Evolutionary conservation across 1,140 invertebrate genomes (phyloP).

Genomic region (Pomacea maculata): DNA sequence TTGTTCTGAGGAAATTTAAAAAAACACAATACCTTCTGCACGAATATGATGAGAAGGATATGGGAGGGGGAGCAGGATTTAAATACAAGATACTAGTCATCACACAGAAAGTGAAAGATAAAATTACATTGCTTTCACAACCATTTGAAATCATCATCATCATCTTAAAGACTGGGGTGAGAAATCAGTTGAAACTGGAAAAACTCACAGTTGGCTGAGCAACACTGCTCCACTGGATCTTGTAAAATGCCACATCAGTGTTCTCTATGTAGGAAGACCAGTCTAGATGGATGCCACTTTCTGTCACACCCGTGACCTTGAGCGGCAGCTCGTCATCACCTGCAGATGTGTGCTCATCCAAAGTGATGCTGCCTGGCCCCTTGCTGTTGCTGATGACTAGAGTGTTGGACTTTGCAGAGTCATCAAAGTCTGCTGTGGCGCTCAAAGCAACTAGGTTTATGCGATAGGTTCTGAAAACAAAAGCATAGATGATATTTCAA

Average conservation of each 20-base stretch:
- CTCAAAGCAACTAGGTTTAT: conserved; percentile 62
- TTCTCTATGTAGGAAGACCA: conserved; percentile 59
- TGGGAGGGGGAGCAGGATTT: too few species aligned
- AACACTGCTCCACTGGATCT: conserved; percentile 63
- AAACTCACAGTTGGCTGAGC: conserved; percentile 60
- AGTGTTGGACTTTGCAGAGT: conserved; percentile 60
- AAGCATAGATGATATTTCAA: too few species aligned
- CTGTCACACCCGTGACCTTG: conserved; percentile 57
- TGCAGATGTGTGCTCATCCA: conserved; percentile 38
- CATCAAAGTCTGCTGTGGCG: conserved; percentile 48
- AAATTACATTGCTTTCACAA: too few species aligned
- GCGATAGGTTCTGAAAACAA: conserved; percentile 57
- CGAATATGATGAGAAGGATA: too few species aligned
- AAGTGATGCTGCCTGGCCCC: conserved; percentile 19
- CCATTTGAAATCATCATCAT: too few species aligned
- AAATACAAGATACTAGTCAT: too few species aligned
- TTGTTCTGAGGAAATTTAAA: too few species aligned
- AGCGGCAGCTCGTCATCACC: conserved; percentile 57
- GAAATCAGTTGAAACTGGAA: not conserved
- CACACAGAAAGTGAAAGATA: too few species aligned
- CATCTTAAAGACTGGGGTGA: too few species aligned
- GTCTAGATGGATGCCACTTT: conserved; percentile 60
- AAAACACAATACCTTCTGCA: too few species aligned
- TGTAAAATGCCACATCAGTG: conserved; percentile 56
- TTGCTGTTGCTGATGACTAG: conserved; percentile 51